Percentiles rank a stretch among this genome's conserved stretches.
Conservation (phyloP, 2,113 vertebrate species). For the Passer montanus region DNA sequence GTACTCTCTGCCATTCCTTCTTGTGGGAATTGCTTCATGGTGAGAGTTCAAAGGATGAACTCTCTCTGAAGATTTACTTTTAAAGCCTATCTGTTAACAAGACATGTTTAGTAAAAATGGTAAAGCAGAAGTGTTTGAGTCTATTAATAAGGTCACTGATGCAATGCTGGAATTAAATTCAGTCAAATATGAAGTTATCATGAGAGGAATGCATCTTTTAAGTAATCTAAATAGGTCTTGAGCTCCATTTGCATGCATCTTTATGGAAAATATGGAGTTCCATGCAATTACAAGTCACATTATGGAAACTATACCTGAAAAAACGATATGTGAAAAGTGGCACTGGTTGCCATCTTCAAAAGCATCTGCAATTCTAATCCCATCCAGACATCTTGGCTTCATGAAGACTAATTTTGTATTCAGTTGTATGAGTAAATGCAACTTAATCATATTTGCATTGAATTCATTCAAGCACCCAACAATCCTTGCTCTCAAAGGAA, state of each 20-base stretch:
- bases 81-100: not conserved
- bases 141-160: not conserved
- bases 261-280: not conserved
- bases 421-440: not conserved
- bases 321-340: not conserved
- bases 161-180: not conserved
- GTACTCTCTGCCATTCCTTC: not conserved
- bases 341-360: not conserved
- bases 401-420: not conserved
- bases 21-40: not conserved
- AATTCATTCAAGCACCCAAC: not conserved
- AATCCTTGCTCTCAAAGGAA: not conserved
- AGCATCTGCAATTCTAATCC: not conserved
- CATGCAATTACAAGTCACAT: not conserved
- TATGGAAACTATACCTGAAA: not conserved
- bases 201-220: not conserved
- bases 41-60: not conserved
- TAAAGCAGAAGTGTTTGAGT: not conserved
- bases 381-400: not conserved
- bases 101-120: not conserved
- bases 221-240: slow-evolving; percentile 17
- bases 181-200: not conserved
- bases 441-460: not conserved
- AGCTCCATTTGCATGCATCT: slow-evolving; percentile 31
- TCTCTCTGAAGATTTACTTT: not conserved